These are phyloP conservation scores for Ailurus styani DNA, from an alignment of 2,113 vertebrate species.

Conservation along the genomic window DNA sequence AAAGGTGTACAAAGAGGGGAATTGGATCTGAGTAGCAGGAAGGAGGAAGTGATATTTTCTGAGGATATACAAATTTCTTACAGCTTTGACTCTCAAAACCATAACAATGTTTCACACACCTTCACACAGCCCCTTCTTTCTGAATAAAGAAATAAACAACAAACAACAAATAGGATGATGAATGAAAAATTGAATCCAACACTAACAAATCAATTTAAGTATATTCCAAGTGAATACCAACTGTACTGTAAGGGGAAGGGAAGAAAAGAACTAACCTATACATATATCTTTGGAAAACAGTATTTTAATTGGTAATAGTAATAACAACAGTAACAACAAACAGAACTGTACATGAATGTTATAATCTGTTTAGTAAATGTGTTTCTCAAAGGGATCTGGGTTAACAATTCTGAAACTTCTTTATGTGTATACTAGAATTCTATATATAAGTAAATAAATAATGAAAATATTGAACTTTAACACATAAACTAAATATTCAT, in stretches of 20 bases:
- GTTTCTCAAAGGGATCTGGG: neutral
- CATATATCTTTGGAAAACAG: neutral
- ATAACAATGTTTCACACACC: neutral
- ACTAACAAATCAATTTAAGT: neutral
- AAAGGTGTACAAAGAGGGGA: neutral
- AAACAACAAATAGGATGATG: neutral
- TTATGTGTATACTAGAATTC: neutral
- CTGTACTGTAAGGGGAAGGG: neutral
- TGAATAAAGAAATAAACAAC: neutral
- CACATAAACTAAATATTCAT: neutral
- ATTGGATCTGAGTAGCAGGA: neutral
- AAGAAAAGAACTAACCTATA: neutral
- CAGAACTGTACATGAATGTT: neutral
- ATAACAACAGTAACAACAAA: neutral
- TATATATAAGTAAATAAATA: neutral
- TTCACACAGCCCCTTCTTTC: neutral
- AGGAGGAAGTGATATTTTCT: neutral
- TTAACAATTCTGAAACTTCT: neutral
- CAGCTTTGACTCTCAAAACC: slow-evolving; percentile 8
- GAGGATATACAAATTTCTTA: neutral
- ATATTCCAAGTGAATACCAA: neutral
- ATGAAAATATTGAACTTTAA: neutral
- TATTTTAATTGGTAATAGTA: neutral
- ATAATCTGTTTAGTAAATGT: neutral
- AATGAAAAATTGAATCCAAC: neutral